Base-by-base conservation (phyloP, 2,113 vertebrate species). In the Orientallactaga bullata region DNA sequence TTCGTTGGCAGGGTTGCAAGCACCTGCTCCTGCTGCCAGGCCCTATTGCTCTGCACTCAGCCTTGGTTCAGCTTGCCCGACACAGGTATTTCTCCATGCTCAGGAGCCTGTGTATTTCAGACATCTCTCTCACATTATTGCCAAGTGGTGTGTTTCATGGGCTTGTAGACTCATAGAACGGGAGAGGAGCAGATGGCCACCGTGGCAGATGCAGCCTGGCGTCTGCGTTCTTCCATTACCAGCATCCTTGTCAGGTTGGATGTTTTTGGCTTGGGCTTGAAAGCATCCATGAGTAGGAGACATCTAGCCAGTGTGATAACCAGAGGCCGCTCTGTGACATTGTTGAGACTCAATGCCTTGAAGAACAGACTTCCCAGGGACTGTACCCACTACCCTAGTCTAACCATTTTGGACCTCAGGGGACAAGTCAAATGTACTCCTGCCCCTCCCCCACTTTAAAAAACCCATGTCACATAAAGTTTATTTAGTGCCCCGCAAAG, bases 321-420 rank as follows among this genome's bases (percentile, higher is more conserved):
- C 58, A 71, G 78, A 94, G 71, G 61, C 65, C 16, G 30, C 20
- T 51, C 69, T 87, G 81, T 24, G 39, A 74, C 42, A 35, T 77
- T 47, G 55, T 47, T n/a, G 37, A 84, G n/a, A 66, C 5, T 51
- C 0, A 58, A 26, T 87, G 85, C 74, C 78, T 88, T 63, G 63
- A 90, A 91, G 96, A 93, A 47, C 86, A 32, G 72, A 18, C 65
- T 23, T 90, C 32, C 60, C 37, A 47, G 55, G 39, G 71, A 69
- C 42, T 65, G 16, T 0, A 74, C 35, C 42, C 55, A 78, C 21
- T 69, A 87, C 63, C n/a, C 42, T 80, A 37, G 39, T 89, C 85
- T 65, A 91, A 7, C 39, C 60, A 32, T 91, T 37, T 80, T 89
- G 58, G 60, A 42, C 61, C 60, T 91, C 13, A 7, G 82, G 58